These are phyloP conservation scores for Achlya flavicornis DNA, from an alignment of 2,888 invertebrate genomes.

Conservation along the genomic window DNA sequence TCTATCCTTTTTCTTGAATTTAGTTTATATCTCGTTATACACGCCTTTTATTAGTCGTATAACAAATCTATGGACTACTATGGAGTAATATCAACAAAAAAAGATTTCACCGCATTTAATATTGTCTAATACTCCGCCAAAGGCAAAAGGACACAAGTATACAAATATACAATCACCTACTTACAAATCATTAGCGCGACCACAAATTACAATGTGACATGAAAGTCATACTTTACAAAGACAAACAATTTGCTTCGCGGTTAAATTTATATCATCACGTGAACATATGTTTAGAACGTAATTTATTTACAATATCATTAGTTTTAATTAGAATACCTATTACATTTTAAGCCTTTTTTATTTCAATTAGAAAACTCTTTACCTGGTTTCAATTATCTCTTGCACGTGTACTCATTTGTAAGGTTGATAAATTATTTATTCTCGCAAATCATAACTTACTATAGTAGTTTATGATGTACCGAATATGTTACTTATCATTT, in stretches of 20 bases:
- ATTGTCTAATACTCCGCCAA: neutral
- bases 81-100: no score
- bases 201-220: constrained; percentile 28
- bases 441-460: no score
- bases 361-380: neutral
- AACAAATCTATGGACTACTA: neutral
- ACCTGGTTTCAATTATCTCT: no score
- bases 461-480: no score
- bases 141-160: neutral
- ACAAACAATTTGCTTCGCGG: constrained; percentile 14
- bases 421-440: no score
- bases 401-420: no score
- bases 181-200: neutral
- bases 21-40: no score
- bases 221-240: constrained; percentile 25
- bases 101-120: neutral
- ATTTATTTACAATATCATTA: neutral
- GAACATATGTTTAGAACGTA: neutral
- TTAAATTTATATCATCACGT: neutral
- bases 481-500: constrained; percentile 13
- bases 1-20: no score
- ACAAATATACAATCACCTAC: neutral
- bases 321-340: neutral
- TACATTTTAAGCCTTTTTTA: neutral
- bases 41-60: no score